Percentiles rank a stretch among this genome's conserved stretches.
phyloP scores from a whole-genome alignment of 2,797 vertebrate species.

The Hippoglossus hippoglossus region DNA sequence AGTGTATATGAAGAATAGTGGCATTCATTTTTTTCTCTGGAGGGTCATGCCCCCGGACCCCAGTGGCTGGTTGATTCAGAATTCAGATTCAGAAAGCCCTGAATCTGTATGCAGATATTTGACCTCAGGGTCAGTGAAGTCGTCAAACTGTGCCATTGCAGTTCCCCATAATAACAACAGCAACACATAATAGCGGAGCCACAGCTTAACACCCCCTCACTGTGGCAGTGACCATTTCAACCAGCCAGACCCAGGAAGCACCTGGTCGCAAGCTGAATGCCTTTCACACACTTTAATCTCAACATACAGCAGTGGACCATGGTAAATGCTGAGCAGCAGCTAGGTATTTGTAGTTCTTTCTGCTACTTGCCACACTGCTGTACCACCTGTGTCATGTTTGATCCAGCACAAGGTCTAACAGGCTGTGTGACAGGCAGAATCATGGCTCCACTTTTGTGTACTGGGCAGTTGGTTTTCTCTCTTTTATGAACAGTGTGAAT shows the following conservation, averaged over 20 bases:
- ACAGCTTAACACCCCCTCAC: constrained; percentile 56
- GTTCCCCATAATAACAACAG: constrained; percentile 15
- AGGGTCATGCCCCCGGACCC: no score
- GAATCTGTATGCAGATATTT: neutral
- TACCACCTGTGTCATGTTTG: constrained; percentile 75
- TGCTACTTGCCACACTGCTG: constrained; percentile 44
- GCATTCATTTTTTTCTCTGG: no score
- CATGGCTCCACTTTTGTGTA: constrained; percentile 11
- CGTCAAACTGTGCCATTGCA: neutral
- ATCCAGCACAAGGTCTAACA: constrained; percentile 55
- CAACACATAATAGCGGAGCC: constrained; percentile 33
- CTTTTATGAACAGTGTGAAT: constrained; percentile 52
- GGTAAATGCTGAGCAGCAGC: constrained; percentile 36
- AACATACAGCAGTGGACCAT: constrained; percentile 28
- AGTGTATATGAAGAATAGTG: no score
- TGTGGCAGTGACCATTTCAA: constrained; percentile 52
- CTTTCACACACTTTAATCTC: constrained; percentile 28
- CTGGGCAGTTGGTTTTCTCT: constrained; percentile 38
- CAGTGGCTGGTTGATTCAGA: no score
- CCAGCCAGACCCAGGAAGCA: constrained; percentile 65
- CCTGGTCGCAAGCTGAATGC: constrained; percentile 56
- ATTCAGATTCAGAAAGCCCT: no score
- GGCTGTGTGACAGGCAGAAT: constrained; percentile 34
- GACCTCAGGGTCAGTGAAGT: constrained; percentile 3
- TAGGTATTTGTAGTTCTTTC: constrained; percentile 34